Evolutionary conservation across 2,113 vertebrate genomes (phyloP).

Genomic region (Percopsis transmontana): DNA sequence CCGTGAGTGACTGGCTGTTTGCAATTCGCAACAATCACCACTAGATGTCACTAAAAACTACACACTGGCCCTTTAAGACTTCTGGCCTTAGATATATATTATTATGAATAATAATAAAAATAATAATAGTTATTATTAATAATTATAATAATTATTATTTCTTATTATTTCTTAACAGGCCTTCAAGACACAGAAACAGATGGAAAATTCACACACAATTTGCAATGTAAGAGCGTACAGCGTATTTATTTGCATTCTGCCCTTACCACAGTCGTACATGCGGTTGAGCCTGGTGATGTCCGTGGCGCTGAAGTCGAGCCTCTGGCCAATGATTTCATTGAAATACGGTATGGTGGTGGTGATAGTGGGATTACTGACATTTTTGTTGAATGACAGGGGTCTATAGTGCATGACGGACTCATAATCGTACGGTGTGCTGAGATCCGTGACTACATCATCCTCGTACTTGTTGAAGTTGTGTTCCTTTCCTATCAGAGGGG

Average conservation of each 20-base stretch:
- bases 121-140: no score
- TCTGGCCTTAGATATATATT: no score
- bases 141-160: no score
- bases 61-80: no score
- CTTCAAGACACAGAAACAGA: no score
- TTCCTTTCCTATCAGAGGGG: slow-evolving; percentile 64
- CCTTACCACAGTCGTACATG: slow-evolving; percentile 95
- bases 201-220: no score
- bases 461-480: slow-evolving; percentile 87
- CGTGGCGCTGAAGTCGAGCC: slow-evolving; percentile 84
- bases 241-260: not conserved
- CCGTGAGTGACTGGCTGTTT: no score
- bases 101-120: no score
- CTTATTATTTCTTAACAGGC: no score
- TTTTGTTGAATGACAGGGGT: slow-evolving; percentile 89
- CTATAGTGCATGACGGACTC: slow-evolving; percentile 92
- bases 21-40: no score
- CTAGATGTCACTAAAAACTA: no score
- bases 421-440: slow-evolving; percentile 92
- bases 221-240: no score
- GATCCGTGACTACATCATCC: slow-evolving; percentile 84
- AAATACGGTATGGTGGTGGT: slow-evolving; percentile 90
- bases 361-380: slow-evolving; percentile 83
- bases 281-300: slow-evolving; percentile 87
- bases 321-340: slow-evolving; percentile 87